A percentile compares a stretch with the other conserved stretches of the same genome.
phyloP scores from a whole-genome alignment of 2,113 vertebrate species.

The Centropus unirufus region DNA sequence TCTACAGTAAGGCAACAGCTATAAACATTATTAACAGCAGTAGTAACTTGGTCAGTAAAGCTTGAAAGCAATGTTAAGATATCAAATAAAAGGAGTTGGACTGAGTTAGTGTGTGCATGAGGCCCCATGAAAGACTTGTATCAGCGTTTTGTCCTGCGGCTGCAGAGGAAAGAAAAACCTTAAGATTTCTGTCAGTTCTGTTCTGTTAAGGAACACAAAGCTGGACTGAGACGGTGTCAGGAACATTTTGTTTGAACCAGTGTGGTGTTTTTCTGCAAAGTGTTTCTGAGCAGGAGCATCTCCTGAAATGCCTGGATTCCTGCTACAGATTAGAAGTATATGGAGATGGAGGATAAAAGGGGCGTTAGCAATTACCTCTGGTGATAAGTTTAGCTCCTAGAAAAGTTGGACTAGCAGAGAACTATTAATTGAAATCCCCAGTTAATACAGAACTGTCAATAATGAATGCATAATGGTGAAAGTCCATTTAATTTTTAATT shows the following conservation, averaged over 20 bases:
- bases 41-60: background rate
- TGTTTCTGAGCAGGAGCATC: background rate
- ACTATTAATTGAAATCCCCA: slow-evolving; percentile 16
- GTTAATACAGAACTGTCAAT: slow-evolving; percentile 5
- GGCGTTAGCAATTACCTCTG: background rate
- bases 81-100: background rate
- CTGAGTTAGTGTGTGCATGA: background rate
- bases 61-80: background rate
- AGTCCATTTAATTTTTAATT: slow-evolving; percentile 47
- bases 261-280: background rate
- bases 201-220: background rate
- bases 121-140: background rate
- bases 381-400: slow-evolving; percentile 1
- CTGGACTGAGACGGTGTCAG: background rate
- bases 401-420: background rate
- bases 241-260: background rate
- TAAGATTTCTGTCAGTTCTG: background rate
- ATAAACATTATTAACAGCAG: background rate
- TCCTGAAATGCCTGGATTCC: background rate
- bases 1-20: background rate
- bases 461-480: slow-evolving; percentile 22
- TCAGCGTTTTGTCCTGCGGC: background rate
- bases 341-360: slow-evolving; percentile 5
- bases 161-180: background rate
- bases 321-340: background rate